Evolutionary conservation across 2,797 vertebrate genomes (phyloP).

Genomic region (Xyrichtys novacula): DNA sequence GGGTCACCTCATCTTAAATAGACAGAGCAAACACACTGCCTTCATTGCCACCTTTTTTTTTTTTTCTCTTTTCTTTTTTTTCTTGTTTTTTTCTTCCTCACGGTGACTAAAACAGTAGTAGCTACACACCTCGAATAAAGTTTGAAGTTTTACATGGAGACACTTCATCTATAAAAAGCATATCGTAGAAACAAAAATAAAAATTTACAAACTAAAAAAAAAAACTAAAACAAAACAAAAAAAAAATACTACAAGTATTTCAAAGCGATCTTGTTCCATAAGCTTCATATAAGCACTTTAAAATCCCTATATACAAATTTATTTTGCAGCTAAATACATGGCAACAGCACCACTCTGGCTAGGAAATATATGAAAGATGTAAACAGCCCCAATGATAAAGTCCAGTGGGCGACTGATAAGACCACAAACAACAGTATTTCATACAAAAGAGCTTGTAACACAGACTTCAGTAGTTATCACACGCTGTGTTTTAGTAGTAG

Average conservation of each 20-base stretch:
- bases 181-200: slow-evolving; percentile 79
- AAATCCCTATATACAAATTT: slow-evolving; percentile 96
- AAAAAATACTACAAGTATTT: slow-evolving; percentile 78
- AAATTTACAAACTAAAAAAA: slow-evolving; percentile 82
- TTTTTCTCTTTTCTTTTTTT: slow-evolving; percentile 7
- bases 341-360: slow-evolving; percentile 85
- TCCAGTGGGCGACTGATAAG: slow-evolving; percentile 83
- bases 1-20: slow-evolving; percentile 80
- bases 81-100: background rate
- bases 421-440: slow-evolving; percentile 82
- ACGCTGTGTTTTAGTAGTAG: slow-evolving; percentile 82
- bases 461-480: slow-evolving; percentile 84
- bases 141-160: slow-evolving; percentile 77
- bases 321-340: slow-evolving; percentile 88
- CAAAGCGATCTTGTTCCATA: slow-evolving; percentile 82
- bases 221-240: slow-evolving; percentile 44
- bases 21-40: slow-evolving; percentile 75
- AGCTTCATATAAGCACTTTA: slow-evolving; percentile 94
- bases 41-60: slow-evolving; percentile 70
- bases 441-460: slow-evolving; percentile 82
- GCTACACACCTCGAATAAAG: slow-evolving; percentile 82
- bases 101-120: slow-evolving; percentile 79
- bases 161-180: slow-evolving; percentile 84
- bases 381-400: slow-evolving; percentile 84
- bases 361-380: slow-evolving; percentile 84